A percentile compares a stretch with the other conserved stretches of the same genome.
These are phyloP conservation scores for Ptilonorhynchus violaceus DNA, from an alignment of 2,113 vertebrate species.

Conservation along the genomic window DNA sequence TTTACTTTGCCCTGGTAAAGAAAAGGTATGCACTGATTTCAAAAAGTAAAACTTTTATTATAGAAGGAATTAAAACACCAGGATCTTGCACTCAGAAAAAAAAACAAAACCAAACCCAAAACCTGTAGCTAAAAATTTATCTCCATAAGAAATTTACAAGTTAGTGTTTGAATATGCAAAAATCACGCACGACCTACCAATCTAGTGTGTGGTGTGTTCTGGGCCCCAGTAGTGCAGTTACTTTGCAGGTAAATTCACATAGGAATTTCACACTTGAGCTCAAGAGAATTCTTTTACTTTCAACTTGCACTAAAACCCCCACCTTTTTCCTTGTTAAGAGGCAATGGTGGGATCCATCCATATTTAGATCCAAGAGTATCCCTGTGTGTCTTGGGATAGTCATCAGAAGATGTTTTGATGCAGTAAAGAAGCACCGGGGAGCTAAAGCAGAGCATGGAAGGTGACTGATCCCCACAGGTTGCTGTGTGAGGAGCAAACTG, in stretches of 20 bases:
- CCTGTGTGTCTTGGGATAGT: background rate
- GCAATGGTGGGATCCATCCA: background rate
- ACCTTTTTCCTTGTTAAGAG: background rate
- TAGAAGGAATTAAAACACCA: background rate
- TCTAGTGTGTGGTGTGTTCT: background rate
- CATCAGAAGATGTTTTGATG: background rate
- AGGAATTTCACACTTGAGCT: background rate
- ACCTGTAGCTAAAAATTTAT: background rate
- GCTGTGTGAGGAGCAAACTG: background rate
- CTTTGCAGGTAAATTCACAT: background rate
- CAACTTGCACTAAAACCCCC: background rate
- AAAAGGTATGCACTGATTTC: background rate
- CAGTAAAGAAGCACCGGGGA: background rate
- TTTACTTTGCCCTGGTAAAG: background rate
- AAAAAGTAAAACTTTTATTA: background rate
- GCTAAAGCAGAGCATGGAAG: background rate
- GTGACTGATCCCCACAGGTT: background rate
- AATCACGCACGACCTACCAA: background rate
- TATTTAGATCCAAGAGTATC: background rate
- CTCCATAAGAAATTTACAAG: background rate
- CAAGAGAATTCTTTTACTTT: background rate
- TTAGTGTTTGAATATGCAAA: background rate
- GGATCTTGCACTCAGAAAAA: background rate
- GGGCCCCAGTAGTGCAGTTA: background rate
- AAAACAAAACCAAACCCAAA: background rate